Evolutionary conservation across 2,113 vertebrate species (phyloP), one percentile per base, ranked within the genome.

Genomic region (Nibea coibor): DNA sequence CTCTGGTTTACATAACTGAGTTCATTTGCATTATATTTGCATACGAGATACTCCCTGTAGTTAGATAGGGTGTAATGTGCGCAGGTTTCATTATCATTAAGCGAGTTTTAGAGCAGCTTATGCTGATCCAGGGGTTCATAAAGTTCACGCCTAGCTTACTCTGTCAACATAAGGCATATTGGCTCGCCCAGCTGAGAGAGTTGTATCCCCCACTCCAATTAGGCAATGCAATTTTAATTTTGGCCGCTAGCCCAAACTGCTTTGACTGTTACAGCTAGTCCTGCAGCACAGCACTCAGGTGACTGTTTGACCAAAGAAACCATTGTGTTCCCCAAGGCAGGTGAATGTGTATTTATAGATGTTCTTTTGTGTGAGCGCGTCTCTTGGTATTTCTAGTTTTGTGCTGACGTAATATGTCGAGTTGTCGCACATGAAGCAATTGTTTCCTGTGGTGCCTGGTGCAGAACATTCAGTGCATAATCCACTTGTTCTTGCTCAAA

Each of bases 191-290:
- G 65, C 64, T 71, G 67, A 68, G 74, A 80, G 76, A 43, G 26
- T 57, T 67, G 59, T 72, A 35, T 24, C 56, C 48, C 68, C 16
- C 4, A 43, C 68, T 83, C 69, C 77, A 89, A 89, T 89, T 85
- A 89, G 79, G 58, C 73, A 81, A 77, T 81, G 77, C 56, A 67
- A 83, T 90, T 87, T 86, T 69, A 70, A 87, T 65, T 80, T 77
- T 87, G 81, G 87, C 81, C 43, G 1, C 61, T 50, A 0, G 65
- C 79, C 75, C 54, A 64, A 72, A 56, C 72, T 50, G n/a, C 31
- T 81, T 78, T 58, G 53, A 79, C 24, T 48, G 66, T 57, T 72
- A 8, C 26, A 71, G 51, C 59, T 15, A 14, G 43, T 67, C 35
- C 39, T 58, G 71, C 50, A 43, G 61, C 69, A 22, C 56, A 31